Evolutionary conservation across 2,797 vertebrate genomes (phyloP), one percentile per base, ranked within the genome.

Genomic region (Sparidentex hasta): DNA sequence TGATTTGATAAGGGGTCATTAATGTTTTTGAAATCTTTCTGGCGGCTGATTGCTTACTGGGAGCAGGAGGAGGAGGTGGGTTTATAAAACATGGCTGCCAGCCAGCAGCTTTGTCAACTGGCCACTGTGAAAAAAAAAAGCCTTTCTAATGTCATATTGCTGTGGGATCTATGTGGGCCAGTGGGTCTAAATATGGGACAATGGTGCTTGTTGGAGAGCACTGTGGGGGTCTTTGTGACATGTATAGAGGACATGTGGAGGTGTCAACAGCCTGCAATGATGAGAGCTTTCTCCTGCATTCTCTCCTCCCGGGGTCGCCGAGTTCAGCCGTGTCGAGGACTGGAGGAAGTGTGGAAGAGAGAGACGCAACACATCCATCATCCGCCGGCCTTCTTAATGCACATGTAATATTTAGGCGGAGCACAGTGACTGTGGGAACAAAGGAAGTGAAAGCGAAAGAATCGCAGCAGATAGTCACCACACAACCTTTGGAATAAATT

Each of bases 401-500:
- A 69, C 76, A 81, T 78, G 71, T 47, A 80, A 78, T 81, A 81
- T 87, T 88, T 80, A 88, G 48, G 63, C 52, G 76, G 64, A 75
- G 63, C 74, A 70, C 43, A 76, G 51, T 58, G 38, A 33, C 75
- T 47, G 58, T 54, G 16, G 50, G 44, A 66, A 54, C 16, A 73
- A 79, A 74, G 52, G 14, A 13, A 56, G 74, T 55, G 62, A 62
- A 65, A 58, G n/a, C 51, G 51, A 47, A 52, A 8, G 33, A 38
- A 46, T 21, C 27, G 41, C 4, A 5, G 48, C 27, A 76, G 66
- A 38, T 61, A 56, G 51, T 7, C 3, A 23, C 4, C 4, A 20
- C 33, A 33, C 44, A 20, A 62, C 51, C 25, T 69, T 52, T 52
- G 21, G 7, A 75, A 9, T 59, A 21, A 55, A 59, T 59, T 23